Base-by-base conservation (phyloP, 2,797 vertebrate genomes). In the Coendou prehensilis region DNA sequence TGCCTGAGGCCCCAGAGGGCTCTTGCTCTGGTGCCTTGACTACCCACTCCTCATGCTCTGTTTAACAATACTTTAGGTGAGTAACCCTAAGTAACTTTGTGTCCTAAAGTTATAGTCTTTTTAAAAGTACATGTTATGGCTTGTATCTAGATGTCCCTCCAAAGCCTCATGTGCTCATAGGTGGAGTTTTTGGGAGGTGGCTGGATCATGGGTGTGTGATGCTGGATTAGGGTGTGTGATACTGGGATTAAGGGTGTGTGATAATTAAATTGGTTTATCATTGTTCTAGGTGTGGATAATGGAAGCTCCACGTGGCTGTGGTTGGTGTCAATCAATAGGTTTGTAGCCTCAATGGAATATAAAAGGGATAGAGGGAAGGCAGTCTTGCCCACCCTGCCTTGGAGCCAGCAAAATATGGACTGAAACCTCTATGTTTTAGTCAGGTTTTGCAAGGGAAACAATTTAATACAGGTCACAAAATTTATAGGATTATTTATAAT, bases 1-100 rank as follows among this genome's bases (percentile, higher is more conserved):
- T 61, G 69, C 93, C 83, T 18, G 69, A 89, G 92, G 94, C 97
- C 97, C 96, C 93, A 76, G 54, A 22, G 97, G 97, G 97, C 97
- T 95, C 87, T 88, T 50, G 41, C 45, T 87, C 76, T 69, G 80
- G 83, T 64, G 79, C 59, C 37, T 63, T 57, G 75, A 64, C 84
- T 13, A 17, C 37, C 33, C 52, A 37, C 76, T 63, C 75, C 79
- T 95, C 64, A 15, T 73, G 82, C 15, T 54, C 59, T 28, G 89
- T 47, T 30, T 81, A 41, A 54, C 1, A 41, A 6, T 9, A 11
- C 56, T 23, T 52, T 41, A 33, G 52, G 50, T 79, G 64, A 33
- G 64, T 17, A 67, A 17, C 64, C 6, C 64, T n/a, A n/a, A 67
- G 28, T 67, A 33, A 15, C 64, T 67, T 67, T n/a, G 64, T 26